These are phyloP conservation scores for Helostoma temminkii DNA, from an alignment of 2,797 vertebrate genomes.

Conservation along the genomic window DNA sequence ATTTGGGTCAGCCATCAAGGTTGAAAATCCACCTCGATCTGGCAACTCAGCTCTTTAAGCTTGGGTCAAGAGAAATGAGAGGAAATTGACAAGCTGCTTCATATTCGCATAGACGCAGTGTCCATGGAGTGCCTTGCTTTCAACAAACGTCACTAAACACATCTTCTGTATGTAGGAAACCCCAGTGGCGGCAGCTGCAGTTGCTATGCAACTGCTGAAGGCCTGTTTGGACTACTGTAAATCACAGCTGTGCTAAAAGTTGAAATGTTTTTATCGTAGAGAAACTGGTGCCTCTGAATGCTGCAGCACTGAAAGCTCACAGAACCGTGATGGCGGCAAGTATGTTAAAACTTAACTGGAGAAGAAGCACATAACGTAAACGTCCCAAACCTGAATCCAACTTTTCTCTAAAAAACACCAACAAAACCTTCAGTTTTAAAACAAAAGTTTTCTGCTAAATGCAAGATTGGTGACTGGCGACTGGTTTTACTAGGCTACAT, in stretches of 20 bases:
- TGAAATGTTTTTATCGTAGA: conserved; percentile 24
- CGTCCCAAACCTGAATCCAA: no score
- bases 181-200: conserved; percentile 41
- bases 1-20: conserved; percentile 54
- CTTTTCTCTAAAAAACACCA: no score
- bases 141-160: conserved; percentile 29
- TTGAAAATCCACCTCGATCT: conserved; percentile 17
- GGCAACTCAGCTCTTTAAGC: conserved; percentile 18
- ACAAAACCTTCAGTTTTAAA: no score
- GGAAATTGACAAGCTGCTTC: conserved; percentile 14
- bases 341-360: not conserved
- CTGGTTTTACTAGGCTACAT: no score
- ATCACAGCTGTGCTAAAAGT: conserved; percentile 27
- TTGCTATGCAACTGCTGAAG: conserved; percentile 64
- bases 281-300: conserved; percentile 4
- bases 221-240: conserved; percentile 17
- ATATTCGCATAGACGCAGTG: conserved; percentile 11
- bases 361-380: not conserved
- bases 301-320: not conserved
- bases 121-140: conserved; percentile 5
- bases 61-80: not conserved
- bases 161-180: conserved; percentile 15
- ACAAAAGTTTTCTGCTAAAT: no score
- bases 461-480: no score
- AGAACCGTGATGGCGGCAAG: not conserved